phyloP scores from a whole-genome alignment of 2,888 invertebrate species.

The Chrysolina haemoptera region DNA sequence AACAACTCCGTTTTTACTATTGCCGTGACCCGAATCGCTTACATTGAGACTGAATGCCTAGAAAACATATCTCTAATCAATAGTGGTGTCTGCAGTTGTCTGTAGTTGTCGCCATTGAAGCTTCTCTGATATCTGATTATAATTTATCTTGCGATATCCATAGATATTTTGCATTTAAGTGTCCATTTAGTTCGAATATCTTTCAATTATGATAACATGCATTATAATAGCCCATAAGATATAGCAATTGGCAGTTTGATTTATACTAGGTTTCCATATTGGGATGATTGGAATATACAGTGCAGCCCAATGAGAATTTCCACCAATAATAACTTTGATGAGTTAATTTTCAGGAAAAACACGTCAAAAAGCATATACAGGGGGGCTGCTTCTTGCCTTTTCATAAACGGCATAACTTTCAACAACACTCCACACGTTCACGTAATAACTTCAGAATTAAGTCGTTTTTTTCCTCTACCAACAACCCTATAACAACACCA shows the following conservation, averaged over 20 bases:
- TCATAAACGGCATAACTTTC: too few species aligned
- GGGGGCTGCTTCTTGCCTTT: too few species aligned
- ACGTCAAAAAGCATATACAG: neutral
- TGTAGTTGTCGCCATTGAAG: constrained; percentile 2
- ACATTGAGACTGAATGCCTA: constrained; percentile 12
- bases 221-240: too few species aligned
- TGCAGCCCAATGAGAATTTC: neutral
- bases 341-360: neutral
- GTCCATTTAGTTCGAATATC: constrained; percentile 1
- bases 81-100: constrained; percentile 1
- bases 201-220: too few species aligned
- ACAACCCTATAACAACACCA: too few species aligned
- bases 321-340: too few species aligned
- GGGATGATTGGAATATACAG: neutral
- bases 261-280: neutral
- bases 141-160: constrained; percentile 2
- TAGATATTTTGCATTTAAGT: neutral
- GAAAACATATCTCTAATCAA: neutral
- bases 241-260: neutral
- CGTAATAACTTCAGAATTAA: too few species aligned
- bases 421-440: too few species aligned
- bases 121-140: neutral
- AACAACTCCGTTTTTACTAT: constrained; percentile 13
- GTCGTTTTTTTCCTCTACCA: too few species aligned
- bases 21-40: constrained; percentile 10